phyloP scores from a whole-genome alignment of 2,888 invertebrate species.

The Selenia dentaria region DNA sequence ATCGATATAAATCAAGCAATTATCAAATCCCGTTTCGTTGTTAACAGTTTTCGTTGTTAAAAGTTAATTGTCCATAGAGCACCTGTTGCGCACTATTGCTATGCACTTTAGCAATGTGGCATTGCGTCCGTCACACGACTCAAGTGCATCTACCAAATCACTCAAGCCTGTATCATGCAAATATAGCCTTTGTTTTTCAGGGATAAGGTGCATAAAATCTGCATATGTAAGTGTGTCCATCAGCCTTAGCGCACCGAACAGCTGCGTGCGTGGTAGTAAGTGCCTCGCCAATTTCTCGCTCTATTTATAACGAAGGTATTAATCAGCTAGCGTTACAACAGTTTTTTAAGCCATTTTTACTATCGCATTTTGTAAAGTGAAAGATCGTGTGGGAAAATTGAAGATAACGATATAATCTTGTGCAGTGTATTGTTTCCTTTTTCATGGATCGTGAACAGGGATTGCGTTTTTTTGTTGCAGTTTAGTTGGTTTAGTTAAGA shows the following conservation, averaged over 20 bases:
- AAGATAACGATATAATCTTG: constrained; percentile 6
- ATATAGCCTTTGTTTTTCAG: constrained; percentile 10
- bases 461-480: not conserved
- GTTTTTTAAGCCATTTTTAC: constrained; percentile 38
- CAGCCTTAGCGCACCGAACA: constrained; percentile 35
- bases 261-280: constrained; percentile 50
- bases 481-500: not conserved
- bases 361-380: constrained; percentile 19
- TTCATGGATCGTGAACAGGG: constrained; percentile 8
- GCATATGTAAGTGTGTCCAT: constrained; percentile 21
- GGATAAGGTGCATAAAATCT: constrained; percentile 21
- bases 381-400: constrained; percentile 19
- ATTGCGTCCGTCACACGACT: constrained; percentile 50
- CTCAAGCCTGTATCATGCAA: constrained; percentile 3
- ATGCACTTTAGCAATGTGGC: constrained; percentile 57
- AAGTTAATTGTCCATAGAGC: constrained; percentile 48
- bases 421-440: constrained; percentile 3
- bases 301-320: constrained; percentile 67
- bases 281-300: constrained; percentile 69
- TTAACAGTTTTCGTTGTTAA: constrained; percentile 46
- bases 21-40: constrained; percentile 22
- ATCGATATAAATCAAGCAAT: constrained; percentile 13
- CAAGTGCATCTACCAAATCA: constrained; percentile 34
- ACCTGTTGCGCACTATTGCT: constrained; percentile 53
- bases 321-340: constrained; percentile 62